These are phyloP conservation scores for Eciton burchellii DNA, from an alignment of 1,140 invertebrate genomes.

Conservation along the genomic window DNA sequence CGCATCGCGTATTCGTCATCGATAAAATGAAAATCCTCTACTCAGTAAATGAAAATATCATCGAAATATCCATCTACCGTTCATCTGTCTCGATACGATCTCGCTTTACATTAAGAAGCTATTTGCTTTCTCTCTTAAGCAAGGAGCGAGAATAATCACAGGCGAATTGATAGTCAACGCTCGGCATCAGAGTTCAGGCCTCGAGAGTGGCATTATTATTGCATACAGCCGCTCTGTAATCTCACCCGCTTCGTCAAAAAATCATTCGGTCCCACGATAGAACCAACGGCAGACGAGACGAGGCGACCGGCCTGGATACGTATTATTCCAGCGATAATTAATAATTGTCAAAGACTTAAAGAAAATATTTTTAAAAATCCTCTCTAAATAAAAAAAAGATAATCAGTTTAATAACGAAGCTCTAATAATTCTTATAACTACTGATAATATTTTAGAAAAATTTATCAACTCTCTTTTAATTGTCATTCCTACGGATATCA, in stretches of 20 bases:
- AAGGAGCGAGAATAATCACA: slow-evolving; percentile 1
- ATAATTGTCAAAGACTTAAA: no score
- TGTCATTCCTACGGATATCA: no score
- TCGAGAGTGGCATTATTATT: not conserved
- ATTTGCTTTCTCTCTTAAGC: not conserved
- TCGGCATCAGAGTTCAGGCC: not conserved
- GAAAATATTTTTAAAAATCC: no score
- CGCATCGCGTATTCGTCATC: no score
- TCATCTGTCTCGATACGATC: not conserved
- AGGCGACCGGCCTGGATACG: no score
- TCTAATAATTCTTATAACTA: no score
- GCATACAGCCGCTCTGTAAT: not conserved
- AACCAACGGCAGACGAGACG: not conserved
- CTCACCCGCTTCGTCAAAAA: not conserved
- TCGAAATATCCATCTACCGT: not conserved
- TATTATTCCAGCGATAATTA: no score
- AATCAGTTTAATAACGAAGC: no score
- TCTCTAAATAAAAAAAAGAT: no score
- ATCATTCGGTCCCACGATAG: slow-evolving; percentile 5
- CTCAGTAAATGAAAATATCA: no score
- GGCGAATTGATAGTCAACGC: slow-evolving; percentile 22
- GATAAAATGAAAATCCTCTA: not conserved
- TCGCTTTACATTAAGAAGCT: not conserved
- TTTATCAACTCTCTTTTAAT: no score
- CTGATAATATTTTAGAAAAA: no score